phyloP scores from a whole-genome alignment of 2,888 invertebrate genomes.

The Anodontia alba region DNA sequence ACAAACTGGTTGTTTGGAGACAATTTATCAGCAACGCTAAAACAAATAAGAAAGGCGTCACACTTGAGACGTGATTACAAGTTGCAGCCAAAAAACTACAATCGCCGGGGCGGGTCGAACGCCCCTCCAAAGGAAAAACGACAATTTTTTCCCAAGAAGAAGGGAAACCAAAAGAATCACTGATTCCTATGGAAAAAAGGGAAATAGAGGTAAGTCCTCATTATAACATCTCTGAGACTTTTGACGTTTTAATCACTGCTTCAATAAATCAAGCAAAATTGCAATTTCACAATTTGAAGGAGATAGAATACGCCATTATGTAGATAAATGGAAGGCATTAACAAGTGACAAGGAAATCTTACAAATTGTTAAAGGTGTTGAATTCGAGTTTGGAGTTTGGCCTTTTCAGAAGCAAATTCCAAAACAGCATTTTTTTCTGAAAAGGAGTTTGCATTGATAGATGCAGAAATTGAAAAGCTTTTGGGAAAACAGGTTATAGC shows the following conservation, averaged over 20 bases:
- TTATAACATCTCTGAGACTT: background rate
- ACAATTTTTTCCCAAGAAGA: background rate
- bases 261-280: background rate
- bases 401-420: background rate
- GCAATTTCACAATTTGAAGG: background rate
- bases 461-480: constrained; percentile 29
- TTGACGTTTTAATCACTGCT: background rate
- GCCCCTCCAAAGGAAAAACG: background rate
- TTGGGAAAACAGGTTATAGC: constrained; percentile 21
- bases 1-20: background rate
- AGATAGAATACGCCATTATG: background rate
- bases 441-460: constrained; percentile 13
- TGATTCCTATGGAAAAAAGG: background rate
- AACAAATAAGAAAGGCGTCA: background rate
- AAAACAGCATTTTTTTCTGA: background rate
- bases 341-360: background rate
- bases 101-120: background rate
- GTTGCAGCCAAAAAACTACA: background rate
- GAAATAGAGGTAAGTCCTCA: background rate
- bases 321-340: background rate
- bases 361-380: background rate
- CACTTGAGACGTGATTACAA: background rate
- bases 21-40: background rate
- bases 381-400: background rate
- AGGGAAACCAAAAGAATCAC: background rate